Percentiles rank a stretch among this genome's conserved stretches.
Evolutionary conservation across 2,797 vertebrate genomes (phyloP).

Genomic region (Bufotes viridis): DNA sequence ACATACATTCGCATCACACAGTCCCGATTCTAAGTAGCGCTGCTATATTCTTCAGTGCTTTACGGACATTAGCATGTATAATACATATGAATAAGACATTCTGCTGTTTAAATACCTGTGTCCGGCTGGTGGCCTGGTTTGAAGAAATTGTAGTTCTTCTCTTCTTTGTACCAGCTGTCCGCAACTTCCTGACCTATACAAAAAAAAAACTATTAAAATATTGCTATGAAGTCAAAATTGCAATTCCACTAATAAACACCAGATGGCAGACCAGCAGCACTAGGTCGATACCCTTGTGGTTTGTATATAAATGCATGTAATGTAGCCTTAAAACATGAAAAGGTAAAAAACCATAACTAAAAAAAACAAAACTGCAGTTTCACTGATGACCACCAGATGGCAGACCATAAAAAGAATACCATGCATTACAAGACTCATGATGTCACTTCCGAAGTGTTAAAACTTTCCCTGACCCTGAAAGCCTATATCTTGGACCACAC

Average conservation of each 20-base stretch:
- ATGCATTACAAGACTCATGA: not conserved
- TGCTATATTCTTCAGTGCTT: not conserved
- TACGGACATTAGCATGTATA: not conserved
- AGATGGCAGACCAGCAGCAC: not conserved
- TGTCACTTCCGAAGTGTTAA: not conserved
- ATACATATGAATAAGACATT: too few relatives aligned
- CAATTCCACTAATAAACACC: not conserved
- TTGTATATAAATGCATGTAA: too few relatives aligned
- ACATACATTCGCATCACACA: too few relatives aligned
- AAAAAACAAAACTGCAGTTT: not conserved
- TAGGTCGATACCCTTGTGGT: not conserved
- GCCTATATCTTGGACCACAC: not conserved
- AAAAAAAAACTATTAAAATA: not conserved
- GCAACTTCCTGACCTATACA: slow-evolving; percentile 61
- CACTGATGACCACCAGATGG: not conserved
- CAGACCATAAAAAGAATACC: not conserved
- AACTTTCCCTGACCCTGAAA: not conserved
- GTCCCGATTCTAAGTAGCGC: too few relatives aligned
- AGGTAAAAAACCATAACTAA: not conserved
- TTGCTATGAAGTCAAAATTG: not conserved
- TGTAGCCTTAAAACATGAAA: too few relatives aligned
- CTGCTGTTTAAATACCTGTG: slow-evolving; percentile 51
- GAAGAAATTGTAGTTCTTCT: slow-evolving; percentile 64
- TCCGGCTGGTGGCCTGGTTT: slow-evolving; percentile 60
- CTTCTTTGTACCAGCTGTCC: slow-evolving; percentile 64